Percentiles rank a stretch among this genome's conserved stretches.
Conservation (phyloP, 2,888 invertebrate genomes). For the Octonoba sinensis region DNA sequence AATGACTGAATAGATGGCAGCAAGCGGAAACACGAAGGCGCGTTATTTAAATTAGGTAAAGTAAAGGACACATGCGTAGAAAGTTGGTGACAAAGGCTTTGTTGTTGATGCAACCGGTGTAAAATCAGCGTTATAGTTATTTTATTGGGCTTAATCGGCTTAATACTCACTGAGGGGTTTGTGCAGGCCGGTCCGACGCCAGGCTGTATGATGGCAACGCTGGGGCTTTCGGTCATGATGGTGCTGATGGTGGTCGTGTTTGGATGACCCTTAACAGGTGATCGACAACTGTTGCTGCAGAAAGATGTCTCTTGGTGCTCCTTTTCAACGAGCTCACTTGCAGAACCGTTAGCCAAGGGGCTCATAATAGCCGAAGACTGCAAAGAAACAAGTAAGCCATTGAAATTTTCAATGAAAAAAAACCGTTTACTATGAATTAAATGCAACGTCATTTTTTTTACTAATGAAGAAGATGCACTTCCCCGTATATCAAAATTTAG, state of each 20-base stretch:
- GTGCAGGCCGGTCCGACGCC: conserved; percentile 9
- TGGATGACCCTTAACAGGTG: conserved; percentile 21
- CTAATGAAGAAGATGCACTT: too few relatives aligned
- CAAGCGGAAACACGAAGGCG: too few relatives aligned
- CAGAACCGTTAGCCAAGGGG: conserved; percentile 49
- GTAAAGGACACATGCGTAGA: neutral
- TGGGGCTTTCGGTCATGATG: conserved; percentile 48
- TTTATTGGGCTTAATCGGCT: too few relatives aligned
- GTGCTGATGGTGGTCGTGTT: conserved; percentile 41
- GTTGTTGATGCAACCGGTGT: neutral
- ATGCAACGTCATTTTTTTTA: too few relatives aligned
- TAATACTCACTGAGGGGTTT: conserved; percentile 15
- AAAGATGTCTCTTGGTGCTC: conserved; percentile 43
- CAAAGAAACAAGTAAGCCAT: neutral
- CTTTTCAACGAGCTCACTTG: conserved; percentile 18
- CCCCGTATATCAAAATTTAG: too few relatives aligned
- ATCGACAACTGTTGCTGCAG: conserved; percentile 23
- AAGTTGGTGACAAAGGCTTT: neutral
- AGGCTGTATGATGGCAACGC: conserved; percentile 49
- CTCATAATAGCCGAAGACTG: conserved; percentile 45
- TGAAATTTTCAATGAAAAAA: neutral
- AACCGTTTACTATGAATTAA: neutral
- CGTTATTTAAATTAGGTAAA: too few relatives aligned
- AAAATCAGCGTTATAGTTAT: neutral
- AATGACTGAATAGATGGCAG: too few relatives aligned